phyloP scores from a whole-genome alignment of 2,797 vertebrate genomes.

The Tragopan temminckii region DNA sequence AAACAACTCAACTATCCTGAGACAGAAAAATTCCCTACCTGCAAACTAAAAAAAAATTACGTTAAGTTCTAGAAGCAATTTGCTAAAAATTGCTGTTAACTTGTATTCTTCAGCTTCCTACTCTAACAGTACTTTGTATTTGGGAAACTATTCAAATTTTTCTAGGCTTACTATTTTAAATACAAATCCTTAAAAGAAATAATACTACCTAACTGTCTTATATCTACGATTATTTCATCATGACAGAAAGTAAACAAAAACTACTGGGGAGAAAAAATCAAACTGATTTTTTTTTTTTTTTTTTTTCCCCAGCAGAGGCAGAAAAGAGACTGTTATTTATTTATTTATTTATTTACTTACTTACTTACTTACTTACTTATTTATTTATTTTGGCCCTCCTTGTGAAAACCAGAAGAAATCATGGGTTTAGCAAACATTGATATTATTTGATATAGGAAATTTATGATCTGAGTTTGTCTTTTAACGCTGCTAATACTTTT shows the following conservation, averaged over 20 bases:
- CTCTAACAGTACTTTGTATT: not conserved
- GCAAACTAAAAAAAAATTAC: not conserved
- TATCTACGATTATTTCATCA: not conserved
- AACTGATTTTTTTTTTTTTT: not conserved
- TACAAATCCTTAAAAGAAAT: not conserved
- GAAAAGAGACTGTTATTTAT: not conserved
- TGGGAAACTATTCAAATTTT: not conserved
- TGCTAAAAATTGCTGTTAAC: not conserved
- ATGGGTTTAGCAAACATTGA: not conserved
- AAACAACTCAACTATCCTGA: not conserved
- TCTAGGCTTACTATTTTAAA: not conserved
- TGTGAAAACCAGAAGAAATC: not conserved
- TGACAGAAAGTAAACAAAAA: not conserved
- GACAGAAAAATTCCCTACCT: not conserved
- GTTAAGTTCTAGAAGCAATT: not conserved
- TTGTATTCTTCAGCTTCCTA: not conserved
- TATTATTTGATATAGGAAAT: not conserved
- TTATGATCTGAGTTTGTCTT: not conserved
- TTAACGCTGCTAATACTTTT: not conserved
- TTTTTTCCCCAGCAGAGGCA: not conserved
- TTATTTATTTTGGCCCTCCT: no score
- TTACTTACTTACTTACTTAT: no score
- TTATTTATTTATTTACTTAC: no score
- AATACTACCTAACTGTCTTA: rapidly evolving
- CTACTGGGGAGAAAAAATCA: not conserved